phyloP scores from a whole-genome alignment of 2,888 invertebrate genomes.

The Tipula unca region DNA sequence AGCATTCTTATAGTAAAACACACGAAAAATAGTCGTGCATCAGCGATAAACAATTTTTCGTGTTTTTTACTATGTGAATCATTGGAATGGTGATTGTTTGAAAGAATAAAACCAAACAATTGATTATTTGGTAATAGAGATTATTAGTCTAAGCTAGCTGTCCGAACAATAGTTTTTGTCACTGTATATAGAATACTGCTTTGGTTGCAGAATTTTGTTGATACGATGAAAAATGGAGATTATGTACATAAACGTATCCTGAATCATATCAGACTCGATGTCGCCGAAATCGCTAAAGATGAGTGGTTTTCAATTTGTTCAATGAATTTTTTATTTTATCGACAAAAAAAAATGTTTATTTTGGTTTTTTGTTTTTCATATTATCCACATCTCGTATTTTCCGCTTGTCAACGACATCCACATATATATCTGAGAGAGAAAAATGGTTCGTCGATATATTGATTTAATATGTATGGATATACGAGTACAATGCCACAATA shows the following conservation, averaged over 20 bases:
- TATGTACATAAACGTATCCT: background rate
- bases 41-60: no score
- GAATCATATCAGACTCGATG: background rate
- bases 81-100: no score
- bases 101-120: no score
- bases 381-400: background rate
- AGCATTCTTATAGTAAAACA: no score
- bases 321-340: background rate
- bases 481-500: background rate
- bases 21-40: no score
- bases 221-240: background rate
- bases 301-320: constrained; percentile 14
- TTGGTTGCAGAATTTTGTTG: background rate
- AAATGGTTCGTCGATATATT: background rate
- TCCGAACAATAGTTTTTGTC: no score
- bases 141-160: no score
- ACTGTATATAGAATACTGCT: no score
- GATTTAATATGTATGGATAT: background rate
- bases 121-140: no score
- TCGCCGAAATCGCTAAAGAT: background rate
- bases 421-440: background rate
- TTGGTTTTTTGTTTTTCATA: background rate
- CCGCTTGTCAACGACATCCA: background rate
- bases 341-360: background rate
- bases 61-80: no score